A percentile compares a stretch with the other conserved stretches of the same genome.
These are phyloP conservation scores for Rhaphigaster nebulosa DNA, from an alignment of 2,888 invertebrate genomes.

Conservation along the genomic window DNA sequence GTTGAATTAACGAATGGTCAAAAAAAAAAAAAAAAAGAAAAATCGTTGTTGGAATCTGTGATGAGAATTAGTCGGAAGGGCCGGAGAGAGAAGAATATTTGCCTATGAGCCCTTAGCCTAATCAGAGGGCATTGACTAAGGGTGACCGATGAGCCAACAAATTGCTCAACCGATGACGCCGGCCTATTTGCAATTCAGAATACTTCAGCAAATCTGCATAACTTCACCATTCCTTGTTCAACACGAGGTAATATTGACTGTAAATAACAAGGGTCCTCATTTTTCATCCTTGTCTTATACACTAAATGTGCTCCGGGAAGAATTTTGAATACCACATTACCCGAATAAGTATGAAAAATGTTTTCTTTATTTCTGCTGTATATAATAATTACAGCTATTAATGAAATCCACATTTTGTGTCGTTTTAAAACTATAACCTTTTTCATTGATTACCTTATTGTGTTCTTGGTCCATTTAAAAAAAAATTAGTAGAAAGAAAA, in stretches of 20 bases:
- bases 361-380: too few species aligned
- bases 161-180: neutral
- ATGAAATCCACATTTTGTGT: too few species aligned
- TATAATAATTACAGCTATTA: too few species aligned
- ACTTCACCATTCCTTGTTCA: slow-evolving; percentile 41
- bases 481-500: too few species aligned
- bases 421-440: too few species aligned
- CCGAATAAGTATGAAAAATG: neutral
- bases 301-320: neutral
- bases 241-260: neutral
- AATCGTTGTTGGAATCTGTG: neutral
- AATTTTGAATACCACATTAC: neutral
- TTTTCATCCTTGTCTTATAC: neutral
- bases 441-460: too few species aligned
- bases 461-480: too few species aligned
- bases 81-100: neutral
- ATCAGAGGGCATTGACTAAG: neutral
- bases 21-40: neutral
- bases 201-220: slow-evolving; percentile 3
- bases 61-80: neutral
- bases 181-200: slow-evolving; percentile 26
- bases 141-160: slow-evolving; percentile 11
- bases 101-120: neutral
- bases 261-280: neutral
- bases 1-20: neutral